Evolutionary conservation across 1,140 invertebrate genomes (phyloP), one percentile per base, ranked within the genome.

Genomic region (Gonioctena quinquepunctata): DNA sequence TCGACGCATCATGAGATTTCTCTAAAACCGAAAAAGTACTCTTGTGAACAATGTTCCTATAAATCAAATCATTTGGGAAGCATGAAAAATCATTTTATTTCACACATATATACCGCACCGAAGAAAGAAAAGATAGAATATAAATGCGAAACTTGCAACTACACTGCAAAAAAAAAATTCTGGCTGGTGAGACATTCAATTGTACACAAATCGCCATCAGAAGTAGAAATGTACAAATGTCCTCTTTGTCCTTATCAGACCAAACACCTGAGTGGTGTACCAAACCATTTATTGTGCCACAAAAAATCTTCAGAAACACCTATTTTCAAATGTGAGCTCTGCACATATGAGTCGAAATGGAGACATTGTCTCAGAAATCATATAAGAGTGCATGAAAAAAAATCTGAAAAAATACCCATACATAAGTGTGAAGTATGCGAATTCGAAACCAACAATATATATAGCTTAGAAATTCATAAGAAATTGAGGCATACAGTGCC

Each of bases 361-460:
- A 33, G 28, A 11, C 28, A 33, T 2, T 33, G 28, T 33, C 28
- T 33, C 7, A 33, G 28, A 33, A 33, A 33, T 13, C 28, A 33
- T 33, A 33, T 33, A 11, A 33, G n/a, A 33, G 28, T 11, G 7
- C 28, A 33, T 13, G 28, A 33, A 33, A 33, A 33, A 13, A 33
- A 33, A 2, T 33, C 28, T 11, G 28, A 33, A 33, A 7, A 33
- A 11, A 13, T 33, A 13, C 7, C 28, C 1, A 33, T 33, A 7
- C 28, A 13, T 33, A 33, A 33, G n/a, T 33, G 28, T 13, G 28
- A 33, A 33, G 5, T 19, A 11, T 61, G 16, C 18, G 16, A 23
- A 61, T 61, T 61, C 59, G 21, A 8, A 68, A 25, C 28, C 28
- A 33, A 33, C 28, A 33, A 33, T 33, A 33, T 33, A 33, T 33